Conservation (phyloP, 2,113 vertebrate species). For the Sialia sialis region DNA sequence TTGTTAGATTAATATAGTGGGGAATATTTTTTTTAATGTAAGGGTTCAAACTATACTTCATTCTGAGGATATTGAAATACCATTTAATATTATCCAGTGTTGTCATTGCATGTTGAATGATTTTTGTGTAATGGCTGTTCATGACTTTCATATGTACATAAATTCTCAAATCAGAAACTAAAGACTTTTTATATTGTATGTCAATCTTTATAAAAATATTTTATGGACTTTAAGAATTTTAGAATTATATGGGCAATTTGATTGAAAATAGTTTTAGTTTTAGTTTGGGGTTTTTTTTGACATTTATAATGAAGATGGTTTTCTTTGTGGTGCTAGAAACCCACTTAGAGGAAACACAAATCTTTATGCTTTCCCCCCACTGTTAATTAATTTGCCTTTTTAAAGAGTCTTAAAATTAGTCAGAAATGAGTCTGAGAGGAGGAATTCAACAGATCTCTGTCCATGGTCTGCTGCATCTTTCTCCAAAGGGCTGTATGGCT, state of each 20-base stretch:
- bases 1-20: background rate
- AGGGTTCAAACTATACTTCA: background rate
- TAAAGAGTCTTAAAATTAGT: background rate
- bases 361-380: background rate
- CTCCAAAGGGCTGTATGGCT: background rate
- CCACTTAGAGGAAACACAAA: background rate
- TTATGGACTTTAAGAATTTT: background rate
- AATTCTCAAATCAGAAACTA: background rate
- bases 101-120: background rate
- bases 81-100: background rate
- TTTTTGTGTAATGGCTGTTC: background rate
- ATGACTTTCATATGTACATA: background rate
- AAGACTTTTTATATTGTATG: background rate
- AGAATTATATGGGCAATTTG: background rate
- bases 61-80: background rate
- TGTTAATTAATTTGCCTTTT: background rate
- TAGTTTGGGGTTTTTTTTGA: background rate
- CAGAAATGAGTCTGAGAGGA: background rate
- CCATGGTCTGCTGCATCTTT: conserved; percentile 2
- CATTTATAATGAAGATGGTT: background rate
- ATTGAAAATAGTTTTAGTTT: background rate
- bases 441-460: conserved; percentile 17
- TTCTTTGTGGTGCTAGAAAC: background rate
- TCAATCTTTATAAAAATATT: background rate
- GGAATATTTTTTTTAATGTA: background rate